phyloP scores from a whole-genome alignment of 2,113 vertebrate genomes.

The Dipodomys stephensi region DNA sequence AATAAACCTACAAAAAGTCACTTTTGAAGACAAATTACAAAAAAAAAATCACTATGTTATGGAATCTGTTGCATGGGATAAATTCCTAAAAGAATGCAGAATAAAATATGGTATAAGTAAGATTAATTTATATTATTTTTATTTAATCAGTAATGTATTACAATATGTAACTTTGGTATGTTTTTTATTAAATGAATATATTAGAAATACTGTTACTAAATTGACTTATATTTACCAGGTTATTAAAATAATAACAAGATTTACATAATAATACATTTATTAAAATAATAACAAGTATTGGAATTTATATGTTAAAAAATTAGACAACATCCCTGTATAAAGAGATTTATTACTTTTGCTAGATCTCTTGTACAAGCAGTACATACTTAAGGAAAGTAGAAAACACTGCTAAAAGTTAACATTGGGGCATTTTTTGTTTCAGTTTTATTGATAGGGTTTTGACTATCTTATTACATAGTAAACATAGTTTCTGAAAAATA shows the following conservation, averaged over 20 bases:
- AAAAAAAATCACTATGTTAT: constrained; percentile 1
- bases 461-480: constrained; percentile 35
- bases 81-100: constrained; percentile 19
- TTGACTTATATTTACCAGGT: not conserved
- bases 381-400: not conserved
- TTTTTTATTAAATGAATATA: constrained; percentile 10
- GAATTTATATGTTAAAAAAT: not conserved
- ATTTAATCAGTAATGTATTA: not conserved
- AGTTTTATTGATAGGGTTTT: constrained; percentile 10
- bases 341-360: constrained; percentile 6
- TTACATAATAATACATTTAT: too few species aligned
- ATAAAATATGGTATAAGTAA: constrained; percentile 31
- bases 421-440: not conserved
- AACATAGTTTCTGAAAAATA: constrained; percentile 28
- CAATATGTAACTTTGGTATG: not conserved
- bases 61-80: not conserved
- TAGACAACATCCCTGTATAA: not conserved
- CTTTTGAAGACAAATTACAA: constrained; percentile 27
- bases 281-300: too few species aligned
- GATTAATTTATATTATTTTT: constrained; percentile 41
- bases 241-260: too few species aligned
- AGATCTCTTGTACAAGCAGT: not conserved
- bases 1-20: constrained; percentile 36
- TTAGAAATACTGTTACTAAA: not conserved
- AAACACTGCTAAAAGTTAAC: not conserved